Evolutionary conservation across 2,888 invertebrate genomes (phyloP), one percentile per base, ranked within the genome.

Genomic region (Lottia scabra): DNA sequence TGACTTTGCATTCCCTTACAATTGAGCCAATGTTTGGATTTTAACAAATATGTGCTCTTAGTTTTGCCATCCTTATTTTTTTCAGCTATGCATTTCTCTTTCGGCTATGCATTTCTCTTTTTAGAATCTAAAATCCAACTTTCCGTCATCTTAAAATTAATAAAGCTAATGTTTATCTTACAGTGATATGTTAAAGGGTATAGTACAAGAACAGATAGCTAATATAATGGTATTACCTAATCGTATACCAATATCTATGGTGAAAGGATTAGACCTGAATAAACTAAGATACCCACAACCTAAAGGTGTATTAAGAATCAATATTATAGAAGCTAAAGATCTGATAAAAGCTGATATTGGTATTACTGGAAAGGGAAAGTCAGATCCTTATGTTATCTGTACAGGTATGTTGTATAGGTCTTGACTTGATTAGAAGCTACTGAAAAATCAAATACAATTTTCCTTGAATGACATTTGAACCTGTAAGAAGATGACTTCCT

Each of bases 311-410:
- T 91, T 99, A 71, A 92, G 98, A 78, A 94, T 99, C 71, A 96
- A 98, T 89, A 94, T 99, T 13, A 94, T 98, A 10, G 97, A 97
- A 91, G 99, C 97, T 12, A 95, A 95, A 89, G 95, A 99, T 90
- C 92, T 99, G 27, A 96, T 97, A 94, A 98, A 96, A 90, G 97
- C 96, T 90, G 99, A 99, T 90, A 94, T 98, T 66, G 93, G 95
- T 64, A 92, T 99, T 89, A 90, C 98, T 84, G 96, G 96, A 95
- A 95, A 91, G 97, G 98, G 87, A 65, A 98, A 98, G 91, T 98
- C 98, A 0, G 99, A 99, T 92, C 99, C 99, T 4, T 99, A 99
- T 90, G 95, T 95, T 65, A 93, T 97, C 70, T 92, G 90, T 63
- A 84, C 84, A 76, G 88, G 90, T 90, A 81, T 75, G 76, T 72